Evolutionary conservation across 1,140 invertebrate genomes (phyloP).

Genomic region (Eupeodes corollae): DNA sequence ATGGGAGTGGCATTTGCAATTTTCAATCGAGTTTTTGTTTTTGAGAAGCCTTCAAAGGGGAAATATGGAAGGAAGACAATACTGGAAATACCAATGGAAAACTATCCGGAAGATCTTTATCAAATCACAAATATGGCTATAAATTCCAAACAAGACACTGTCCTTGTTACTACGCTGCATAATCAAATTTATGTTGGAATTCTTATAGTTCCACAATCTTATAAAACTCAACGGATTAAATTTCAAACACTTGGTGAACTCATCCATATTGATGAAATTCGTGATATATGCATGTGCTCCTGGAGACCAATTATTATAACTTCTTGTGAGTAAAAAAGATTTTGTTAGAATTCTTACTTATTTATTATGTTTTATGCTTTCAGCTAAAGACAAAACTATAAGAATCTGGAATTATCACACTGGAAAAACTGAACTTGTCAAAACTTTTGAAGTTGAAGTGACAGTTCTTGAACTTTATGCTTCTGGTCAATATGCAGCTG

Average conservation of each 20-base stretch:
- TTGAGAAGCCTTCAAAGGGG: constrained; percentile 45
- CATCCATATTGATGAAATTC: constrained; percentile 65
- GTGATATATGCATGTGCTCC: constrained; percentile 62
- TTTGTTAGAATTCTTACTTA: background rate
- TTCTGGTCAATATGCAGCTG: constrained; percentile 67
- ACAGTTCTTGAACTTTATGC: constrained; percentile 72
- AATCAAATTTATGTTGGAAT: constrained; percentile 46
- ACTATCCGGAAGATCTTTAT: constrained; percentile 33
- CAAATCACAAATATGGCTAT: constrained; percentile 41
- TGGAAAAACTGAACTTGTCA: constrained; percentile 60
- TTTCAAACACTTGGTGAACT: constrained; percentile 49
- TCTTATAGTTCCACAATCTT: constrained; percentile 41
- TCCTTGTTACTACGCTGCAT: constrained; percentile 46
- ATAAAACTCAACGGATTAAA: constrained; percentile 32
- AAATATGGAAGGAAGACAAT: constrained; percentile 45
- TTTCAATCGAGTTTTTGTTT: constrained; percentile 46
- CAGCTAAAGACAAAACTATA: constrained; percentile 60
- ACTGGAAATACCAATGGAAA: constrained; percentile 39
- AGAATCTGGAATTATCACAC: constrained; percentile 85
- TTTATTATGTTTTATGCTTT: background rate
- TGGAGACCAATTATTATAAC: constrained; percentile 80
- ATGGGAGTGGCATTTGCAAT: constrained; percentile 47
- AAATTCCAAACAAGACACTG: constrained; percentile 40
- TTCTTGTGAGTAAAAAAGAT: constrained; percentile 42
- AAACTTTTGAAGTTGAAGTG: constrained; percentile 71